phyloP scores from a whole-genome alignment of 2,797 vertebrate genomes.

The Gymnopithys bicolor region DNA sequence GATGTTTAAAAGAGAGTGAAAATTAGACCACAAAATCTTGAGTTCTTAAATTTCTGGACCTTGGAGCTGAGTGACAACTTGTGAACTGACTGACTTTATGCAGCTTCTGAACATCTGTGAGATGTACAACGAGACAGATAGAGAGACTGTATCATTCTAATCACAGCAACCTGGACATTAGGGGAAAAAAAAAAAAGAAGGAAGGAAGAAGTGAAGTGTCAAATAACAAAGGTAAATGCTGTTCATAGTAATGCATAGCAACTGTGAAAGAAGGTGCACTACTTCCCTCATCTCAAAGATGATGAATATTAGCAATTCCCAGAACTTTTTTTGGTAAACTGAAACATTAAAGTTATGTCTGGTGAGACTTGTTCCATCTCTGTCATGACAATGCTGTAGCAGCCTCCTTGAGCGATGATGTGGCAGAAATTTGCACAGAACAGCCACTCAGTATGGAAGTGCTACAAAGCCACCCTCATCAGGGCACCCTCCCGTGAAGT shows the following conservation, averaged over 20 bases:
- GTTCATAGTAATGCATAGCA: background rate
- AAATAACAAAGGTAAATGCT: background rate
- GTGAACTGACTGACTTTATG: background rate
- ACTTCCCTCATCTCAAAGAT: background rate
- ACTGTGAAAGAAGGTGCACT: background rate
- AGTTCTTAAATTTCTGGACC: background rate
- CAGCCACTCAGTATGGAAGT: background rate
- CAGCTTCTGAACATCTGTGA: background rate
- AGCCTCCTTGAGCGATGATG: background rate
- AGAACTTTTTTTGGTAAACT: background rate
- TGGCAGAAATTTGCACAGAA: background rate
- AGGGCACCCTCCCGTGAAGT: background rate
- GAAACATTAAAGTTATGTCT: background rate
- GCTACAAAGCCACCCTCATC: background rate
- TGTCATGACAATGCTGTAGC: background rate
- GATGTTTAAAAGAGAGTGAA: background rate
- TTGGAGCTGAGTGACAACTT: background rate
- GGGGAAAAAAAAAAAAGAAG: background rate
- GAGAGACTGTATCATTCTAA: background rate
- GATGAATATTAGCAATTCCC: background rate
- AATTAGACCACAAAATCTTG: background rate
- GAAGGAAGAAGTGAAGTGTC: background rate
- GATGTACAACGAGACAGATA: background rate
- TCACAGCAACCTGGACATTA: background rate
- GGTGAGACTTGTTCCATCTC: background rate